Conservation (phyloP, 1,140 invertebrate species). For the Drosophila nebulosa region DNA sequence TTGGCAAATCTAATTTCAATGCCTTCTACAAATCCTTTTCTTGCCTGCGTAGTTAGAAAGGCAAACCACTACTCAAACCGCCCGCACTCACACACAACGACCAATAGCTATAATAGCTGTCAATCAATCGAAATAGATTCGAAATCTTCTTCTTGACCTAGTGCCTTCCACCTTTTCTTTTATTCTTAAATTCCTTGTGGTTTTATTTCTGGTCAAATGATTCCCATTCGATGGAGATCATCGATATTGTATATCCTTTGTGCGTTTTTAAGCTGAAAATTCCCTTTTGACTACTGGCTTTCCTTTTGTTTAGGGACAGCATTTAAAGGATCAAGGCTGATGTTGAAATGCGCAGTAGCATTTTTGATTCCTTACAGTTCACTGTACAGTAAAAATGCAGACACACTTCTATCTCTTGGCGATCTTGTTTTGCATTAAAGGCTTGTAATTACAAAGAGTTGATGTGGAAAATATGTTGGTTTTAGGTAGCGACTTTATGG, state of each 20-base stretch:
- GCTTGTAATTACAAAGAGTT: conserved; percentile 50
- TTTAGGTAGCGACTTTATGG: conserved; percentile 1
- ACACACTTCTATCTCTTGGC: background rate
- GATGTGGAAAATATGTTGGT: conserved; percentile 54
- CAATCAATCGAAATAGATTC: conserved; percentile 52
- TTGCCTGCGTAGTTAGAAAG: background rate
- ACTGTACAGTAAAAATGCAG: conserved; percentile 36
- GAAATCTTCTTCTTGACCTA: conserved; percentile 58
- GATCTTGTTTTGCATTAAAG: conserved; percentile 48
- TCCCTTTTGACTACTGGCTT: conserved; percentile 62
- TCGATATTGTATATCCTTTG: conserved; percentile 36
- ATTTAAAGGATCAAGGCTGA: conserved; percentile 61
- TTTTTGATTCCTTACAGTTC: conserved; percentile 75
- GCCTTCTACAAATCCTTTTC: background rate
- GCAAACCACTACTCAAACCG: background rate
- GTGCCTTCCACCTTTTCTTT: conserved; percentile 45
- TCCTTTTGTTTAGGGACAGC: conserved; percentile 36
- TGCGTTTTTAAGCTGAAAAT: conserved; percentile 66
- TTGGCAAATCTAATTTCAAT: background rate
- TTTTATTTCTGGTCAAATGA: conserved; percentile 78
- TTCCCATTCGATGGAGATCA: conserved; percentile 63
- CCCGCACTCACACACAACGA: conserved; percentile 2
- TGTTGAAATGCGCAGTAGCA: conserved; percentile 66
- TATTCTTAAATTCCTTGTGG: conserved; percentile 47
- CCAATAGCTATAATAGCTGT: conserved; percentile 38